Base-by-base conservation (phyloP, 2,113 vertebrate genomes). In the Pelusios castaneus region DNA sequence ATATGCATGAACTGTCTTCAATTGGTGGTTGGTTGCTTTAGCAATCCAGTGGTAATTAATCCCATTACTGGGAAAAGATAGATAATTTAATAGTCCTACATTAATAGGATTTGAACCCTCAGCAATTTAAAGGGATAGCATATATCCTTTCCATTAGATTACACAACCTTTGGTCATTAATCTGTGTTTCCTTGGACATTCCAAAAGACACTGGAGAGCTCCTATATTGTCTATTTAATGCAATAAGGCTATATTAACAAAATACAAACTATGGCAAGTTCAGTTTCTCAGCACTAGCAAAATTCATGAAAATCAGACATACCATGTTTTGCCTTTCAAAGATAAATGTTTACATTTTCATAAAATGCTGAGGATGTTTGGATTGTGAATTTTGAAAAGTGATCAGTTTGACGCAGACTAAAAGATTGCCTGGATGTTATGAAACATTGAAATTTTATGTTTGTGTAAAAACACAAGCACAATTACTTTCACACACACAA, bases 1-100 rank as follows among this genome's bases (percentile, higher is more conserved):
- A 21, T 87, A 82, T 89, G 90, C 91, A 94, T 90, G 89, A 88
- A 95, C 88, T 75, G 85, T 89, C 95, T 95, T 77, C 80, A 92
- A 89, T 95, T 4, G 56, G 94, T 95, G 94, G 93, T 94, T 88
- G 31, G 94, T 92, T 95, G 89, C 58, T 94, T 83, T 93, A 95
- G 83, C 76, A 95, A 87, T 56, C 79, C 89, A 79, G 79, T 43
- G n/a, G 85, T 93, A 95, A 97, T 86, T 97, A 95, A 96, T 92
- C 85, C 75, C 85, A 82, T 41, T 93, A 51, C 83, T 24, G 51
- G 73, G 79, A 60, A 88, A 94, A 51, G 8, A 14, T 87, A 95
- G 85, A 75, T 58, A 11, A 27, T 63, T 63, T 14, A 58, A 29
- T 58, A 58, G 56, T 58, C 10, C 55, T 29, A 58, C 25, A 10